Conservation (phyloP, 1,140 invertebrate genomes). For the Drosophila simulans region DNA sequence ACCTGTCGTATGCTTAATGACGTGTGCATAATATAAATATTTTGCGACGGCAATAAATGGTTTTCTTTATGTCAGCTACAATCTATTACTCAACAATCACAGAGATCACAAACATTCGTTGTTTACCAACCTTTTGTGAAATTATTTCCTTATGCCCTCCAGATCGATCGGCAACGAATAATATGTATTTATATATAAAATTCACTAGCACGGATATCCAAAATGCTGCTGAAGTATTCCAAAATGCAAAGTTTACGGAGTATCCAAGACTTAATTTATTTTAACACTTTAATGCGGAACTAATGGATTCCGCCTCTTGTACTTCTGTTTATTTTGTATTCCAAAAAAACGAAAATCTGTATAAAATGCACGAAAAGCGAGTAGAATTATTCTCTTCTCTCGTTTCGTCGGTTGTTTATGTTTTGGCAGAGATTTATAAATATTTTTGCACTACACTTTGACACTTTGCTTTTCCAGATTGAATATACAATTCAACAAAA, state of each 20-base stretch:
- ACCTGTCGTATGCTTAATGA: slow-evolving; percentile 48
- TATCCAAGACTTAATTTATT: slow-evolving; percentile 30
- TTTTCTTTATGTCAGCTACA: slow-evolving; percentile 28
- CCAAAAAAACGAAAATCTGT: slow-evolving; percentile 33
- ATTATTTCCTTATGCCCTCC: slow-evolving; percentile 18
- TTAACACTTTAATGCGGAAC: slow-evolving; percentile 57
- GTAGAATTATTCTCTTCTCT: slow-evolving; percentile 14
- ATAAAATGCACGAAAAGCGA: slow-evolving; percentile 31
- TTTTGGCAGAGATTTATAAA: slow-evolving; percentile 32
- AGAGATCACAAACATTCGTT: slow-evolving; percentile 18
- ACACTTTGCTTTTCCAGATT: slow-evolving; percentile 45
- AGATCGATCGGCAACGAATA: slow-evolving; percentile 16
- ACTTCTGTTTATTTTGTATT: slow-evolving; percentile 22
- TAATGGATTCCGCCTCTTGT: slow-evolving; percentile 30
- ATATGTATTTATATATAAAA: slow-evolving; percentile 2
- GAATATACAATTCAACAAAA: slow-evolving; percentile 24
- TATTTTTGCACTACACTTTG: slow-evolving; percentile 62
- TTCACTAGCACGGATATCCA: slow-evolving; percentile 20
- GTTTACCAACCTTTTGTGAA: slow-evolving; percentile 42
- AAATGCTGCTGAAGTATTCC: slow-evolving; percentile 34
- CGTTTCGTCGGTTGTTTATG: slow-evolving; percentile 19
- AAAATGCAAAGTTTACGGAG: slow-evolving; percentile 40
- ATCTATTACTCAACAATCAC: slow-evolving; percentile 34
- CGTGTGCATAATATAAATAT: slow-evolving; percentile 43
- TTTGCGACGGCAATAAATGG: slow-evolving; percentile 33